Evolutionary conservation across 2,888 invertebrate species (phyloP), one percentile per base, ranked within the genome.

Genomic region (Gibbula magus): DNA sequence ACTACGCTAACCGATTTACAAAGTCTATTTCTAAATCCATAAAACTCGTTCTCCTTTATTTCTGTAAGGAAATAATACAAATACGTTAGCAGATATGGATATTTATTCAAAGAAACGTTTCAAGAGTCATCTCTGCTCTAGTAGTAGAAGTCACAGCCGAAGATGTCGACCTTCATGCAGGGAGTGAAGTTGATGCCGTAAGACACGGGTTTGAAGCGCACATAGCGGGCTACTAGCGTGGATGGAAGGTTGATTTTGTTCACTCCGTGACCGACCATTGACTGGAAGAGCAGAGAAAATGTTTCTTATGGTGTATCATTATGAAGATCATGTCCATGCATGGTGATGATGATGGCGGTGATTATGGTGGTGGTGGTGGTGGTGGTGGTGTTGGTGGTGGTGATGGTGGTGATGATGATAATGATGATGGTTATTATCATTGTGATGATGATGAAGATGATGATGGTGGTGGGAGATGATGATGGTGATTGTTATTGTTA

Each of bases 91-190:
- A 0, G 22, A 61, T 10, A 61, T 5, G 25, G 29, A 16, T 22
- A 61, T 13, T 29, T 61, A 29, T 61, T 61, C 61, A 29, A 18
- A 16, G 61, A 25, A 22, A 29, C 13, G 29, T 5, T 61, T 13
- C 56, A 16, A 29, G 10, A 4, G 16, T 25, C 29, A 10, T 61
- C 10, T 25, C 10, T 16, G 25, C 29, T 25, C 25, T 61, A 61
- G 52, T 45, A 52, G 74, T 74, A 79, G 25, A 77, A 54, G 56
- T 81, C 54, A 66, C 82, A 83, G 13, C 82, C 82, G n/a, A 74
- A 75, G n/a, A 83, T 39, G 35, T 83, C 82, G 7, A 83, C 73
- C 54, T 77, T 67, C 82, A 83, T 83, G 35, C 80, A 77, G 2
- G 82, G 82, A 20, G 66, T 75, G 67, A 77, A 79, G 29, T 66